phyloP scores from a whole-genome alignment of 2,113 vertebrate genomes.

The Hipposideros armiger region DNA sequence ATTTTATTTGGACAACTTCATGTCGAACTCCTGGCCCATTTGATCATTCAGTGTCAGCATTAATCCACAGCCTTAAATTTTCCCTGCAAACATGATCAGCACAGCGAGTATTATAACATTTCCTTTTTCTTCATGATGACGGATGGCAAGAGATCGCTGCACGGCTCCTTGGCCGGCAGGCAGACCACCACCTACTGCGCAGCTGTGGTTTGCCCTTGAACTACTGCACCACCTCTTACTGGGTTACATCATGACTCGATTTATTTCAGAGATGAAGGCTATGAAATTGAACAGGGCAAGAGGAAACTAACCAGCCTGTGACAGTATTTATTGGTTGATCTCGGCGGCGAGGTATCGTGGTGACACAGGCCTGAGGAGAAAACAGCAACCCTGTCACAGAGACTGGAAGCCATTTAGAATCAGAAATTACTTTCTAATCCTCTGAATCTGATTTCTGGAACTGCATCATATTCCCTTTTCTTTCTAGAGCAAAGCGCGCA shows the following conservation, averaged over 20 bases:
- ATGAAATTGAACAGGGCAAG: slow-evolving; percentile 33
- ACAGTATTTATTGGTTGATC: slow-evolving; percentile 61
- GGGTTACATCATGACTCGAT: slow-evolving; percentile 43
- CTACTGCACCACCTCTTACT: neutral
- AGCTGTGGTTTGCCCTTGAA: slow-evolving; percentile 6
- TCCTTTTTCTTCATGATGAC: neutral
- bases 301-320: slow-evolving; percentile 22
- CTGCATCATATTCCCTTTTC: slow-evolving; percentile 52
- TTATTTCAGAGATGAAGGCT: neutral
- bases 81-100: neutral
- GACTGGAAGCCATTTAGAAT: slow-evolving; percentile 78
- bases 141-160: fast-evolving
- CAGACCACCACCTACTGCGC: neutral
- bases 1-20: neutral
- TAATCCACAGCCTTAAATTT: neutral
- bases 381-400: slow-evolving; percentile 61
- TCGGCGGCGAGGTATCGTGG: neutral
- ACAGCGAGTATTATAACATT: fast-evolving
- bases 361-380: slow-evolving; percentile 1
- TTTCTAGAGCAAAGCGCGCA: slow-evolving; percentile 23
- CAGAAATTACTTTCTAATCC: slow-evolving; percentile 76
- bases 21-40: neutral
- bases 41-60: neutral
- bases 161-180: neutral
- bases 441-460: slow-evolving; percentile 77